Conservation (phyloP, 2,888 invertebrate genomes). For the Bursaphelenchus okinawaensis region DNA sequence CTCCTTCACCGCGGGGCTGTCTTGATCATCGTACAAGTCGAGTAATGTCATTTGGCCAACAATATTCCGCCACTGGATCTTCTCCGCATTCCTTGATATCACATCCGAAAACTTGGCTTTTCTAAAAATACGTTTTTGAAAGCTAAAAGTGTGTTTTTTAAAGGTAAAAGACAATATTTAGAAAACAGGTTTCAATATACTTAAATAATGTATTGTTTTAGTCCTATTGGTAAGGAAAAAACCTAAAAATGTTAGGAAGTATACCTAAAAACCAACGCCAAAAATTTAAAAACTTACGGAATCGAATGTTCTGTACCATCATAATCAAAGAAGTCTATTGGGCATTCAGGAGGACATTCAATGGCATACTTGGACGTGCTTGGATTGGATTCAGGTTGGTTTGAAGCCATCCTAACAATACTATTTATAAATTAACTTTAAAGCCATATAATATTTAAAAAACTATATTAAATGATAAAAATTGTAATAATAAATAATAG, state of each 20-base stretch:
- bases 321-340: conserved; percentile 48
- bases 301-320: conserved; percentile 49
- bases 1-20: conserved; percentile 15
- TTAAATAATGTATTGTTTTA: too few species aligned
- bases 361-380: conserved; percentile 17
- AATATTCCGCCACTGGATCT: conserved; percentile 45
- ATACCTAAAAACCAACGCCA: not conserved
- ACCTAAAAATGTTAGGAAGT: not conserved
- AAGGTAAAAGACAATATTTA: conserved; percentile 1
- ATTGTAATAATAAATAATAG: too few species aligned
- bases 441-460: too few species aligned
- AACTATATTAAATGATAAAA: too few species aligned
- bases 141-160: not conserved
- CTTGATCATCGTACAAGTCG: conserved; percentile 32
- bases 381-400: not conserved
- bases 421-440: too few species aligned
- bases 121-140: conserved; percentile 11
- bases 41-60: conserved; percentile 33
- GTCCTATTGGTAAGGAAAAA: too few species aligned
- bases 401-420: not conserved
- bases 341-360: conserved; percentile 40
- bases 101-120: conserved; percentile 45
- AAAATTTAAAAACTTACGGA: conserved; percentile 24
- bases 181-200: not conserved
- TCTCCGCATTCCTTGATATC: conserved; percentile 38